These are phyloP conservation scores for Aphaenogaster floridana DNA, from an alignment of 1,140 invertebrate genomes.

Conservation along the genomic window DNA sequence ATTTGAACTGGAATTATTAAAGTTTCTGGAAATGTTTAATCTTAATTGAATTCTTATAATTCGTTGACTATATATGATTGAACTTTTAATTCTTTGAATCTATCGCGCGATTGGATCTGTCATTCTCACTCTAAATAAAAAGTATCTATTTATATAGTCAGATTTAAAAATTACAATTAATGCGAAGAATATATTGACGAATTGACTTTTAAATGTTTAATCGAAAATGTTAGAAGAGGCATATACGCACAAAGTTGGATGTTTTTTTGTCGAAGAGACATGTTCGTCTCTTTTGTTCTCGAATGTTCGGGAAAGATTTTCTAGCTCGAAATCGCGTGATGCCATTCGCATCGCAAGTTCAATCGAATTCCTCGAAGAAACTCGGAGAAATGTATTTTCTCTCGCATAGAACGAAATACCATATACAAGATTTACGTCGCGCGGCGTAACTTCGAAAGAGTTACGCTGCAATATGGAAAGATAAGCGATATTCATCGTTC, in stretches of 20 bases:
- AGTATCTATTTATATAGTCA: not conserved
- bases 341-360: slow-evolving; percentile 14
- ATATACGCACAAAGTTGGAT: not conserved
- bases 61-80: not conserved
- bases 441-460: not conserved
- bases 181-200: not conserved
- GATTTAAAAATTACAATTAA: not conserved
- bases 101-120: not conserved
- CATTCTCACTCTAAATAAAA: not conserved
- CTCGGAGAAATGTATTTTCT: slow-evolving; percentile 52
- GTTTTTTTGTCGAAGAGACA: not conserved
- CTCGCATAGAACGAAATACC: slow-evolving; percentile 28
- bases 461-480: not conserved
- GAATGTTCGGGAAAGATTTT: not conserved
- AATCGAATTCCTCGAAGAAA: slow-evolving; percentile 47
- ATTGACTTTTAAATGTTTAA: not conserved
- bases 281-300: not conserved
- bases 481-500: not conserved
- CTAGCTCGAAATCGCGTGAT: slow-evolving; percentile 16
- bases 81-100: not conserved
- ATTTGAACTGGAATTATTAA: too few species aligned
- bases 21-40: not conserved
- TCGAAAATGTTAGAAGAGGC: not conserved
- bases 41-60: not conserved
- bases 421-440: slow-evolving; percentile 20